Evolutionary conservation across 2,113 vertebrate genomes (phyloP).

Genomic region (Propithecus coquereli): DNA sequence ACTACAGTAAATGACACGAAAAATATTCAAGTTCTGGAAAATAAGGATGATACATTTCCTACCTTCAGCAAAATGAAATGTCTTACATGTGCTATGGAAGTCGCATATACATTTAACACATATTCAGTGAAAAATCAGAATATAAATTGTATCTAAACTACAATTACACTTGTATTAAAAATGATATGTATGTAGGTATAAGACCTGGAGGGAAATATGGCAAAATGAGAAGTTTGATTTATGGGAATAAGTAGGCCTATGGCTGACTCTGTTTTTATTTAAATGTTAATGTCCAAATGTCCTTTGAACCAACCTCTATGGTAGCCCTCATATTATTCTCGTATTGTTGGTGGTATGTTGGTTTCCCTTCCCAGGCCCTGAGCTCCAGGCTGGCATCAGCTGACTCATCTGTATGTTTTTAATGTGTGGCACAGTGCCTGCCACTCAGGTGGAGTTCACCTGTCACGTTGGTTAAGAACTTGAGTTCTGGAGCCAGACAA

Average conservation of each 20-base stretch:
- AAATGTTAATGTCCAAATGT: background rate
- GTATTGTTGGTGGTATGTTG: background rate
- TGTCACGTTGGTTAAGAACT: background rate
- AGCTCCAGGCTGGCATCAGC: background rate
- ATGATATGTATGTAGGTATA: background rate
- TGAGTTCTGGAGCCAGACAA: background rate
- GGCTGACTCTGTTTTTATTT: background rate
- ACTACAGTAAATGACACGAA: background rate
- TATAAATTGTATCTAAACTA: background rate
- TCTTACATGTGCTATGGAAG: background rate
- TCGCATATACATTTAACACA: background rate
- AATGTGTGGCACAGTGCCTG: background rate
- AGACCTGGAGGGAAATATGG: background rate
- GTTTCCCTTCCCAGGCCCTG: background rate
- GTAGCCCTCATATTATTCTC: background rate
- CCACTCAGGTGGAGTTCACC: background rate
- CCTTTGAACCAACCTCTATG: background rate
- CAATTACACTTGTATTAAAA: background rate
- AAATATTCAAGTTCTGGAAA: background rate
- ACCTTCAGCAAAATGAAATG: background rate
- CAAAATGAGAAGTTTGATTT: background rate
- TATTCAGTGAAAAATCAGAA: background rate
- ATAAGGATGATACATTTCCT: background rate
- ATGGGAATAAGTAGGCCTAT: background rate
- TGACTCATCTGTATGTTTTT: background rate